Base-by-base conservation (phyloP, 2,113 vertebrate species). In the Bolborhynchus lineola region DNA sequence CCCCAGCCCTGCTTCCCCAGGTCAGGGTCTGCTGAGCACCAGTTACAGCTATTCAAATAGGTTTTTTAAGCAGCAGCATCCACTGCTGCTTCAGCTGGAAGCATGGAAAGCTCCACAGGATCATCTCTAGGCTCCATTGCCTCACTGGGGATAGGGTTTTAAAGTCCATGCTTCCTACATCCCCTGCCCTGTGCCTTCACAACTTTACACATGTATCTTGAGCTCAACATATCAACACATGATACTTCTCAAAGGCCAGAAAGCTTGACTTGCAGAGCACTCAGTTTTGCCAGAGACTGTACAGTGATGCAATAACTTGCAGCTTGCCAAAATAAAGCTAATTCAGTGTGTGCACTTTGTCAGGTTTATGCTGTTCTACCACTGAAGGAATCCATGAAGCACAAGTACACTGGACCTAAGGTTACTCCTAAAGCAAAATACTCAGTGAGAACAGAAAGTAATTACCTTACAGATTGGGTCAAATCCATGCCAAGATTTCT, bases 291-390 rank as follows among this genome's bases (percentile, higher is more conserved):
- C 68, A 47, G 81, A 46, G 28, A 23, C 18, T 23, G 2, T 5
- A 7, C 1, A 4, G 46, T 53, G 62, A 71, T 35, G 71, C 57
- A 88, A 64, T n/a, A 46, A 46, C 13, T 18, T 71, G 44, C 57
- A 88, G 42, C 68, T 77, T 80, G 69, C 29, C 71, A 72, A 82
- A 82, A 47, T 42, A 75, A 75, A 68, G n/a, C 29, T 35, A 10
- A 1, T 53, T 64, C 1, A 1, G 8, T 31, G n/a, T 13, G 13
- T 50, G 26, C 46, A 16, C 0, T 0, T 24, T 63, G 50, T 42
- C n/a, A 44, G 55, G 47, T 42, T 86, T 46, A 31, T 4, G 2
- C 33, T 80, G 19, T 53, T 52, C 37, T 59, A 14, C 53, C 42
- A 10, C 42, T 37, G 25, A 21, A 82, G 52, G 50, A 63, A 90